Percentiles rank a stretch among this genome's conserved stretches.
These are phyloP conservation scores for Cydia splendana DNA, from an alignment of 1,140 invertebrate genomes.

Conservation along the genomic window DNA sequence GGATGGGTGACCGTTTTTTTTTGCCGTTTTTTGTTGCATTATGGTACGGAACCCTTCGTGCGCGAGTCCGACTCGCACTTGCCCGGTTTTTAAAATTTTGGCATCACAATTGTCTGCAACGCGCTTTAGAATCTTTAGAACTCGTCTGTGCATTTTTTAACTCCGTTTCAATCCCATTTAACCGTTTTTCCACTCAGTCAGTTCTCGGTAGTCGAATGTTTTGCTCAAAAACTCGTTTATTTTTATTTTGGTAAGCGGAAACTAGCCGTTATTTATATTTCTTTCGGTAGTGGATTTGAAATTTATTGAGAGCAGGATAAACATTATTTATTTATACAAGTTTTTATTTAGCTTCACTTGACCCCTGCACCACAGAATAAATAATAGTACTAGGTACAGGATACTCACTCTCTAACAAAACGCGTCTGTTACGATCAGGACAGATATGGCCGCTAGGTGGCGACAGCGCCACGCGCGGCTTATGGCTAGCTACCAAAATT, in stretches of 20 bases:
- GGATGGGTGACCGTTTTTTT: too few relatives aligned
- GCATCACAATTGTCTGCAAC: background rate
- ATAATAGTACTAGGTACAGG: too few relatives aligned
- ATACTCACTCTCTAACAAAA: too few relatives aligned
- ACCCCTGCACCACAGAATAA: too few relatives aligned
- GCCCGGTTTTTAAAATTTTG: background rate
- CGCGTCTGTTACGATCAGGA: too few relatives aligned
- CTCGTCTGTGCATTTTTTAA: constrained; percentile 16
- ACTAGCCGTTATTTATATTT: background rate
- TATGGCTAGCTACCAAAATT: too few relatives aligned
- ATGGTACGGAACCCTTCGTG: too few relatives aligned
- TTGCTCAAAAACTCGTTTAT: constrained; percentile 8
- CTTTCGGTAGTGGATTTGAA: background rate
- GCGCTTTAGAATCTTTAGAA: too few relatives aligned
- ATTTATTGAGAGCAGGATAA: background rate
- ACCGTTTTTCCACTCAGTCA: constrained; percentile 24
- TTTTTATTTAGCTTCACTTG: background rate
- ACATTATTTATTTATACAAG: background rate
- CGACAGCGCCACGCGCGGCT: too few relatives aligned
- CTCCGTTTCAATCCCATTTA: constrained; percentile 21
- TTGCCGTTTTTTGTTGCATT: too few relatives aligned
- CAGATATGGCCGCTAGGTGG: too few relatives aligned
- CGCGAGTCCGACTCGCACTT: too few relatives aligned
- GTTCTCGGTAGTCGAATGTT: constrained; percentile 21
- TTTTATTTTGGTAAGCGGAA: background rate